phyloP scores from a whole-genome alignment of 2,113 vertebrate species.

The Coturnix japonica region DNA sequence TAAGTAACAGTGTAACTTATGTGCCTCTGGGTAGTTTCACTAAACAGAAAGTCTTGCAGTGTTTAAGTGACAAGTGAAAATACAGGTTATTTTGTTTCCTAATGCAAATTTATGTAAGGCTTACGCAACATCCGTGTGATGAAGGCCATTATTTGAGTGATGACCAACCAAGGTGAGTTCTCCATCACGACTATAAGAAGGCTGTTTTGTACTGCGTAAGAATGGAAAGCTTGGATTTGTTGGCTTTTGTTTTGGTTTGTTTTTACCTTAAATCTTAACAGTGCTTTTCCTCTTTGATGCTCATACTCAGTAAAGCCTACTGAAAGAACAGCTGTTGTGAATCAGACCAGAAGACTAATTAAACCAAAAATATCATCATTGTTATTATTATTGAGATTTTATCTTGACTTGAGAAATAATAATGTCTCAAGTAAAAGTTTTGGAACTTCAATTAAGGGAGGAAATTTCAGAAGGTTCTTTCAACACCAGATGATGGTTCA shows the following conservation, averaged over 20 bases:
- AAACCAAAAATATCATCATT: background rate
- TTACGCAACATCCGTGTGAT: fast-evolving
- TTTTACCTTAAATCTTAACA: background rate
- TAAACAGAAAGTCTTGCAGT: background rate
- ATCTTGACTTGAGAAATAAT: background rate
- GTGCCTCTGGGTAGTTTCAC: background rate
- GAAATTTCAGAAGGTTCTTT: background rate
- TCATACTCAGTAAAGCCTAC: background rate
- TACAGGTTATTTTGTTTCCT: fast-evolving
- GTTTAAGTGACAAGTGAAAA: background rate
- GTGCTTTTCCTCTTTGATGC: background rate
- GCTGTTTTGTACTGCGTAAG: background rate
- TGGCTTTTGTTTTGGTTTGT: fast-evolving
- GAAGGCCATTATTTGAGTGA: background rate
- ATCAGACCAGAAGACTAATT: background rate
- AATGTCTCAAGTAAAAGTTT: background rate
- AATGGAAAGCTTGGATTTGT: background rate
- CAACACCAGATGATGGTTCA: background rate
- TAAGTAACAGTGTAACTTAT: background rate
- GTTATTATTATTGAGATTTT: background rate
- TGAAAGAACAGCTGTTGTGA: background rate
- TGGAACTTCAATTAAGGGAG: background rate
- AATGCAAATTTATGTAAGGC: background rate
- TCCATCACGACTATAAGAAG: background rate
- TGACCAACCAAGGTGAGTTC: background rate